phyloP scores from a whole-genome alignment of 2,113 vertebrate species.

The Malurus alboscapulatus region DNA sequence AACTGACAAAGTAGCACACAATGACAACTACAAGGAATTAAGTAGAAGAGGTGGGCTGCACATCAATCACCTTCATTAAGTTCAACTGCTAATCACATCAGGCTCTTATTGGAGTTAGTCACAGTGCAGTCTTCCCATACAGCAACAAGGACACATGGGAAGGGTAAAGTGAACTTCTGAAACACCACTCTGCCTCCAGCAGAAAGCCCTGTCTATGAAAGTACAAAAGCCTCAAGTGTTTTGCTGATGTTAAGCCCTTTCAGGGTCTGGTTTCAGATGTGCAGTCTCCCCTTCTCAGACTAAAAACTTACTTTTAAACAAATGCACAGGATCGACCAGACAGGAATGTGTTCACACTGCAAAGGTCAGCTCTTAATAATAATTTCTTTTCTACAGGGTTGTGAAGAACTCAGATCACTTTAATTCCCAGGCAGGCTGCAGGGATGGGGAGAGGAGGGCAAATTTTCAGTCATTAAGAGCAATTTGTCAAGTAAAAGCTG shows the following conservation, averaged over 20 bases:
- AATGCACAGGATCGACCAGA: not conserved
- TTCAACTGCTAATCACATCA: not conserved
- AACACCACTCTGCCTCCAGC: not conserved
- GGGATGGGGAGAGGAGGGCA: not conserved
- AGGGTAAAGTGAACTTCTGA: not conserved
- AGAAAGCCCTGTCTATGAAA: not conserved
- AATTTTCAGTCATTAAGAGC: not conserved
- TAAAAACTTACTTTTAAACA: not conserved
- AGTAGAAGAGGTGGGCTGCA: constrained; percentile 4
- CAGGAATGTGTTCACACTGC: not conserved
- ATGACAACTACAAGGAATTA: not conserved
- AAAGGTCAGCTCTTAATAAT: not conserved
- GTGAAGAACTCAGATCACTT: not conserved
- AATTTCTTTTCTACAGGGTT: not conserved
- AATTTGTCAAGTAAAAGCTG: not conserved
- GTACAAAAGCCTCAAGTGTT: not conserved
- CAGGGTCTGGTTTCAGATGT: not conserved
- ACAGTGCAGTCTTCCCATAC: not conserved
- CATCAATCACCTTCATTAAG: not conserved
- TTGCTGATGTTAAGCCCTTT: not conserved
- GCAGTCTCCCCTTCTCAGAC: not conserved
- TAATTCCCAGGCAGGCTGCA: not conserved
- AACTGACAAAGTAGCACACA: constrained; percentile 40
- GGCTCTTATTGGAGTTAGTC: not conserved
- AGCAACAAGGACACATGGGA: not conserved